phyloP scores from a whole-genome alignment of 2,797 vertebrate genomes.

The Streptopelia turtur region DNA sequence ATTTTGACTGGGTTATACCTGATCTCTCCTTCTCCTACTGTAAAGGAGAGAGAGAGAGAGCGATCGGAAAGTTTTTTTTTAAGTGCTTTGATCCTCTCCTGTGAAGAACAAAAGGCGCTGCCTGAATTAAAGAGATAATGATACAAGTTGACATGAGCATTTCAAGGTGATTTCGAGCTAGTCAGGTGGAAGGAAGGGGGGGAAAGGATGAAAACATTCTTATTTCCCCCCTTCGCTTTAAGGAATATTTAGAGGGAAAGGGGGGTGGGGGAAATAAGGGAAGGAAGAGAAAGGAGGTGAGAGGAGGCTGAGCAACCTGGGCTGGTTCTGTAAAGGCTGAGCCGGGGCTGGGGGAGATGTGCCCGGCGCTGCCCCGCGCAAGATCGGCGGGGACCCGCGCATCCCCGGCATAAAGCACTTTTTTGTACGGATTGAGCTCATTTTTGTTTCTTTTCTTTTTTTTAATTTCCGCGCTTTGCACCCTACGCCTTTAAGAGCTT shows the following conservation, averaged over 20 bases:
- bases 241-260: not conserved
- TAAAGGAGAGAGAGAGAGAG: slow-evolving; percentile 37
- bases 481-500: slow-evolving; percentile 51
- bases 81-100: slow-evolving; percentile 64
- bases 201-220: not conserved
- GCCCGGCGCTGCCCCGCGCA: not conserved
- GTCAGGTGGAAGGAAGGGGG: slow-evolving; percentile 54
- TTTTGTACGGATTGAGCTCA: too few species aligned
- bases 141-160: slow-evolving; percentile 72
- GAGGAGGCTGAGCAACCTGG: slow-evolving; percentile 56
- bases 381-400: not conserved
- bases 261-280: too few species aligned
- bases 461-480: not conserved
- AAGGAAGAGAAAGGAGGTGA: slow-evolving; percentile 1
- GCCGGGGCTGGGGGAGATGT: not conserved
- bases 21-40: slow-evolving; percentile 65
- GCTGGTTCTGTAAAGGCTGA: slow-evolving; percentile 18
- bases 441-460: not conserved
- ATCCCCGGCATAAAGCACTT: not conserved
- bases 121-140: slow-evolving; percentile 73
- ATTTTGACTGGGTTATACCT: slow-evolving; percentile 69
- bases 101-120: slow-evolving; percentile 66
- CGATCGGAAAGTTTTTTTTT: slow-evolving; percentile 53
- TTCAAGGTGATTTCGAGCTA: slow-evolving; percentile 72
- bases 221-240: not conserved